Evolutionary conservation across 2,113 vertebrate species (phyloP), one percentile per base, ranked within the genome.

Genomic region (Paramormyrops kingsleyae): DNA sequence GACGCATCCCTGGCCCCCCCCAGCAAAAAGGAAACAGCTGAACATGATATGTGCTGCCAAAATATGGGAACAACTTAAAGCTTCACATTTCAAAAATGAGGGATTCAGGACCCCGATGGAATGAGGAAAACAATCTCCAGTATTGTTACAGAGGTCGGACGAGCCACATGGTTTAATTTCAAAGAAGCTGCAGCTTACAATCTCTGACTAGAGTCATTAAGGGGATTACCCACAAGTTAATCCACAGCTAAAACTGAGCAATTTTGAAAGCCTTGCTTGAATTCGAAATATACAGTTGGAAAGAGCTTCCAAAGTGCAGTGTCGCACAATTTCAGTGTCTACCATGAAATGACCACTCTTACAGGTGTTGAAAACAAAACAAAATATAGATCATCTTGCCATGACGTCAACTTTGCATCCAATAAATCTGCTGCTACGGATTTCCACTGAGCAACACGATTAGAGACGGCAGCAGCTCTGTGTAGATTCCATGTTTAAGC

Each of bases 311-410:
- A 91, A 88, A 84, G 2, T 84, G 47, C 89, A 91, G 46, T 31
- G 88, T 35, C 35, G 53, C 89, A 49, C 90, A 91, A 89, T 88
- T 24, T 89, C 53, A 80, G 17, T 80, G 35, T 39, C 90, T 66
- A 90, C 92, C 91, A 93, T 92, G 88, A 91, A 93, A 93, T 89
- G 91, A 92, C 87, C 35, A 84, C 83, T 86, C 86, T 49, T 56
- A 90, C 88, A 88, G 89, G 90, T 91, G 89, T 91, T 89, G 88
- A 66, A 53, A 89, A 89, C 85, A 89, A 92, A 91, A 91, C 74
- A 59, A 90, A 91, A 66, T 5, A 66, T 49, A 90, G 52, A 89
- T 87, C 89, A 74, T 88, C 27, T 56, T 56, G 27, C 46, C 47
- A 47, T 52, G 9, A 89, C 50, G 21, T 49, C 49, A 83, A 53